Base-by-base conservation (phyloP, 2,113 vertebrate species). In the Myxocyprinus asiaticus region DNA sequence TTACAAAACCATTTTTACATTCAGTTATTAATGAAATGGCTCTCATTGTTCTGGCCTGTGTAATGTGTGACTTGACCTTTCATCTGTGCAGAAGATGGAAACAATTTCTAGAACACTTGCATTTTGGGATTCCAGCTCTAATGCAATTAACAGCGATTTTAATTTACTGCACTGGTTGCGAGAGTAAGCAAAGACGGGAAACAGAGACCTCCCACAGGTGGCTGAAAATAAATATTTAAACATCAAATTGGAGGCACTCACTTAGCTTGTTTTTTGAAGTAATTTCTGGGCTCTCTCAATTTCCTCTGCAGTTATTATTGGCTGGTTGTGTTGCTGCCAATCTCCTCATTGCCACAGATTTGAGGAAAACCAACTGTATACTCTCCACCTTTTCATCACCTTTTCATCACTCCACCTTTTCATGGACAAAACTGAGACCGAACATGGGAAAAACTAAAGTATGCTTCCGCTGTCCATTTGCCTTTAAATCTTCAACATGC, bases 141-240 rank as follows among this genome's bases (percentile, higher is more conserved):
- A 63, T 66, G 74, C 75, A 22, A n/a, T 51, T 59, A 47, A 56
- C 61, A 45, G 74, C 58, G 47, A 48, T 83, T n/a, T 73, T 75
- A 61, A 79, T 62, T 51, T 55, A 17, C 59, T 10, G 17, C 48
- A 55, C 48, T 53, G 66, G 47, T 4, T 42, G 53, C 67, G 66
- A 51, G 67, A 76, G 47, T 72, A 72, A 77, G 44, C 63, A 50
- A 22, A 76, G 69, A 68, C 50, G 45, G 61, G 67, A 62, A 81
- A 69, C 22, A 4, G 45, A 78, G 53, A 85, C 62, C 67, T 81
- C 72, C 47, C 44, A 78, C 67, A 45, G 79, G 77, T 69, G 63
- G 70, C 42, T 50, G 63, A 81, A 81, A 73, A 72, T 73, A 77
- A 77, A 83, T 85, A 84, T 87, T 87, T 83, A 74, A 84, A 78